These are phyloP conservation scores for Drosophila prosaltans DNA, from an alignment of 1,140 invertebrate genomes.

Conservation along the genomic window DNA sequence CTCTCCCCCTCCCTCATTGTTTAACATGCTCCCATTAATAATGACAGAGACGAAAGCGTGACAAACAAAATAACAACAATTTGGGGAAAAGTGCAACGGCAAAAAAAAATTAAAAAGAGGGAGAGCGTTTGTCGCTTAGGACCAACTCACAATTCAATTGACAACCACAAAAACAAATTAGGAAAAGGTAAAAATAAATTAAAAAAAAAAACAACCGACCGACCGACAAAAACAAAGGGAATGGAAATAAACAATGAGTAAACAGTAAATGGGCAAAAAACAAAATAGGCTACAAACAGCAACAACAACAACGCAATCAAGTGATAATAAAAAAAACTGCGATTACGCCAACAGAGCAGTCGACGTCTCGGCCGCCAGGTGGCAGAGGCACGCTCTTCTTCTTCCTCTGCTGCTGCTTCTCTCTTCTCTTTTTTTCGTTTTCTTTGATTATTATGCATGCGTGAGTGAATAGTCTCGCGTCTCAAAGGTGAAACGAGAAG, in stretches of 20 bases:
- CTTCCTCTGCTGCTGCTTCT: constrained; percentile 23
- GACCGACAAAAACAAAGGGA: constrained; percentile 43
- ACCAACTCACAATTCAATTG: constrained; percentile 29
- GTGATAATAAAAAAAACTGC: constrained; percentile 78
- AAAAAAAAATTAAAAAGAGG: constrained; percentile 22
- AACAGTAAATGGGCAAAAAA: constrained; percentile 53
- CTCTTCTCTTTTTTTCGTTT: constrained; percentile 21
- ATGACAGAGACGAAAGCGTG: constrained; percentile 64
- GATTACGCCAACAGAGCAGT: constrained; percentile 62
- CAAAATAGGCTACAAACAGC: constrained; percentile 53
- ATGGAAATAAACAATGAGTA: constrained; percentile 67
- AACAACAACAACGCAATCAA: constrained; percentile 65
- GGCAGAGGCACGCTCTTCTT: constrained; percentile 14
- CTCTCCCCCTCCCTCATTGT: not conserved
- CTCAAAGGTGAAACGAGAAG: constrained; percentile 70
- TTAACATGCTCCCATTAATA: constrained; percentile 65
- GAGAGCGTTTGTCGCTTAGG: constrained; percentile 37
- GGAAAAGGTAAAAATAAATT: constrained; percentile 42
- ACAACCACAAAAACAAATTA: constrained; percentile 59
- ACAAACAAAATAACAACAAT: constrained; percentile 62
- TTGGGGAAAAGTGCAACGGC: constrained; percentile 46
- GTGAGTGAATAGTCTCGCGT: constrained; percentile 50
- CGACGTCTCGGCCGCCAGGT: constrained; percentile 23
- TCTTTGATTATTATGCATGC: constrained; percentile 74
- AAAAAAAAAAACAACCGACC: constrained; percentile 16